Conservation (phyloP, 2,888 invertebrate genomes). For the Macrophya annulata region DNA sequence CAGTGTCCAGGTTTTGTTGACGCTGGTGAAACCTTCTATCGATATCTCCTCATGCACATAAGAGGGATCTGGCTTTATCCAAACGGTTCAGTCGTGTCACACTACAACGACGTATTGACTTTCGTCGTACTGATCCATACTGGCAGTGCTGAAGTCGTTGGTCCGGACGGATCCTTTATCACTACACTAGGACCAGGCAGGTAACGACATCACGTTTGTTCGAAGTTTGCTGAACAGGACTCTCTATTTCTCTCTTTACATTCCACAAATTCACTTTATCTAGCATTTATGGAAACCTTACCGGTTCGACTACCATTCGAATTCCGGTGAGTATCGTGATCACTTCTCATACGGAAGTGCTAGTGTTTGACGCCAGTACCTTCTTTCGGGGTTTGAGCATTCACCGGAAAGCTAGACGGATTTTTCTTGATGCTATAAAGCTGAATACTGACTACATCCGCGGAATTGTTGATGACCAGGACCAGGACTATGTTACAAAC, state of each 20-base stretch:
- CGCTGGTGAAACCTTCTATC: conserved; percentile 34
- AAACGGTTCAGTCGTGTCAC: conserved; percentile 25
- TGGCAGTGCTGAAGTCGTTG: conserved; percentile 30
- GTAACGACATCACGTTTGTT: background rate
- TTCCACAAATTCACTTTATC: background rate
- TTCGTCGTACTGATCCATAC: conserved; percentile 24
- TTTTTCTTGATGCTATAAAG: conserved; percentile 23
- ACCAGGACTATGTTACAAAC: background rate
- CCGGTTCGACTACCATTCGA: conserved; percentile 21
- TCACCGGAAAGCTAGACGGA: conserved; percentile 28
- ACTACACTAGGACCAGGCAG: conserved; percentile 45
- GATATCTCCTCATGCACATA: conserved; percentile 40
- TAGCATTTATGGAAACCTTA: conserved; percentile 35
- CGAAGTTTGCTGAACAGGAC: background rate
- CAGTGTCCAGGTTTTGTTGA: conserved; percentile 36
- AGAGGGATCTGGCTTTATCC: conserved; percentile 28
- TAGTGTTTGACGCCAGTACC: conserved; percentile 11
- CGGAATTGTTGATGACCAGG: conserved; percentile 5
- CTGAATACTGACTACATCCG: conserved; percentile 41
- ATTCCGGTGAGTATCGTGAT: conserved; percentile 40
- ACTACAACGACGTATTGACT: conserved; percentile 38
- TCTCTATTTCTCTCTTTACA: background rate
- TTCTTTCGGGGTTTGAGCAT: conserved; percentile 34
- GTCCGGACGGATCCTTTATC: conserved; percentile 30
- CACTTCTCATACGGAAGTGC: conserved; percentile 25